Base-by-base conservation (phyloP, 64 coral and sea anemone species). In the Orbicella faveolata region DNA sequence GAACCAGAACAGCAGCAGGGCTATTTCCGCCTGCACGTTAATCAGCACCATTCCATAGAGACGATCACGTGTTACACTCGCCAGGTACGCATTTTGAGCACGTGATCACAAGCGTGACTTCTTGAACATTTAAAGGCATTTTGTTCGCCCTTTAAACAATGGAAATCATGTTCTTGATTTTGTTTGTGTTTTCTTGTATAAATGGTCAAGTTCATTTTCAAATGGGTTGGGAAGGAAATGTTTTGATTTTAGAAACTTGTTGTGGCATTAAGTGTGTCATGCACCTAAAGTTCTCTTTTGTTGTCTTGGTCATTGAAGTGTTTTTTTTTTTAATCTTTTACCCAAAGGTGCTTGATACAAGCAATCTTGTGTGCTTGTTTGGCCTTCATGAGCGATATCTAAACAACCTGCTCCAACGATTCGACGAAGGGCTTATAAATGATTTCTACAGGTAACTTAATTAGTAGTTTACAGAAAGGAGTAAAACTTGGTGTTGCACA, bases 371-470 rank as follows among this genome's bases (percentile, higher is more conserved):
- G 23, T 98, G 96, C 34, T 57, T 98, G 33, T 98, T 92, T 80
- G 96, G 93, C 33, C 37, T 98, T 30, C 93, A 98, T 33, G 96
- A 98, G 55, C 79, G 96, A 37, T 94, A 98, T 66, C 88, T 98
- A 0, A 98, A 98, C 70, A 98, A 90, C 76, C 79, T 98, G 41
- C 70, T 90, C 6, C 96, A 98, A 67, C 82, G 96, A 61, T 98
- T 76, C 73, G 87, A 92, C 62, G 96, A 98, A 73, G 96, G 92
- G 21, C 87, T 98, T 16, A 92, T 94, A 48, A 52, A 14, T 55
- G 83, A 98, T 75, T 98, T 98, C 62, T 98, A 94, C 82, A 94
- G 96, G 96, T 98, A 21, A 53, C 7, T 3, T 66, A 13, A 33
- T 2, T 14, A 10, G 15, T 3, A 20, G 10, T 79, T 21, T 9